A percentile compares a stretch with the other conserved stretches of the same genome.
Evolutionary conservation across 2,797 vertebrate species (phyloP).

Genomic region (Melanotaenia trifasciata): DNA sequence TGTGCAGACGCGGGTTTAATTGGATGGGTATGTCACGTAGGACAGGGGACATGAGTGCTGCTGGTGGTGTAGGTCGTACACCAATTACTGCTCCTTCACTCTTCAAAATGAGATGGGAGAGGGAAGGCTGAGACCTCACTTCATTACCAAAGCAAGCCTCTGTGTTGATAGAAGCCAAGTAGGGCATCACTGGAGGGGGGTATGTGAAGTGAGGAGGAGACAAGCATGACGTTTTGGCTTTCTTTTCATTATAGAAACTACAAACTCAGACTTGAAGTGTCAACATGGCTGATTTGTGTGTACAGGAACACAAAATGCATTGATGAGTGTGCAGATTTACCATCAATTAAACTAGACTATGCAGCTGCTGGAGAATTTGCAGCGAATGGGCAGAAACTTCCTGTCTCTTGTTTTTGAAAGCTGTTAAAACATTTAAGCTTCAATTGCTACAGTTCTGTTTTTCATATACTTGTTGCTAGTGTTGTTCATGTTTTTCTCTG

Average conservation of each 20-base stretch:
- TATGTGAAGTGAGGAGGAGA: neutral
- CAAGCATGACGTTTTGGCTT: slow-evolving; percentile 3
- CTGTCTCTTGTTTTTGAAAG: neutral
- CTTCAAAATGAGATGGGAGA: slow-evolving; percentile 69
- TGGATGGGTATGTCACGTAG: slow-evolving; percentile 82
- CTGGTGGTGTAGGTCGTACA: slow-evolving; percentile 78
- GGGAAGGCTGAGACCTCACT: slow-evolving; percentile 70
- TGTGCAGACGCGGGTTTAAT: slow-evolving; percentile 67
- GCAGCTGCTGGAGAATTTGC: neutral
- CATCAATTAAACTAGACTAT: neutral
- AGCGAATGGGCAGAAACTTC: neutral
- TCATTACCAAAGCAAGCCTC: slow-evolving; percentile 74
- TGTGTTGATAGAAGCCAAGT: slow-evolving; percentile 60
- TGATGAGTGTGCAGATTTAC: neutral
- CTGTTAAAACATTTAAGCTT: neutral
- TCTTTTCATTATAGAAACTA: slow-evolving; percentile 3
- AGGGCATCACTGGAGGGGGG: slow-evolving; percentile 43
- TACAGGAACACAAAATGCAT: neutral
- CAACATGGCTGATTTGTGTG: neutral
- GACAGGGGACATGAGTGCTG: slow-evolving; percentile 79
- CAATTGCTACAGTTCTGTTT: neutral
- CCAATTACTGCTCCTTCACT: slow-evolving; percentile 79
- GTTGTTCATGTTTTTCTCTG: no score
- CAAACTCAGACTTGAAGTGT: neutral
- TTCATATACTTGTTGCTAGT: no score